Evolutionary conservation across 2,113 vertebrate species (phyloP), one percentile per base, ranked within the genome.

Genomic region (Oryzias woworae): DNA sequence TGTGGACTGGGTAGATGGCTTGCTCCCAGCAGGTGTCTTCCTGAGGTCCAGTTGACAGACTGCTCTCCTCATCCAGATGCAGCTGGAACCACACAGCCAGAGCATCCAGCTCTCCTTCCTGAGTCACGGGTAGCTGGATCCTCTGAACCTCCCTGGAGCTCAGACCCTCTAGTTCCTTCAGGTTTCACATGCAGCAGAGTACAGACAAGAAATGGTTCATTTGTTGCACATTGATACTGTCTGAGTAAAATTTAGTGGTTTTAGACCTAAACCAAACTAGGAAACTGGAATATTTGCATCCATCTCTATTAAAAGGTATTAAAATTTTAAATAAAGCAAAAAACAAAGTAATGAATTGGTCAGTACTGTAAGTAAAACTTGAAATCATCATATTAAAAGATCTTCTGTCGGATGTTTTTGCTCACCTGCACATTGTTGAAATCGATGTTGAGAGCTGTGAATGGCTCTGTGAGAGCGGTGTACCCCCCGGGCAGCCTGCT

Each of bases 11-110:
- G 78, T 96, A 99, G 68, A 99, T 92, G 71, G 97, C 97, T 84
- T 99, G 97, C 54, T 99, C 97, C 97, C 97, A 99, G 78, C 97
- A 99, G 0, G 95, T 97, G 73, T 98, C 94, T 76, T 97, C 96
- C 65, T 90, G 90, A 2, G 97, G 97, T 75, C 92, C 94, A 1
- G 97, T 99, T 22, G 95, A 98, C 0, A 99, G 80, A 80, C 88
- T 85, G 61, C 92, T 92, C 50, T 98, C 94, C 18, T 95, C 91
- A 62, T 99, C 97, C 53, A 99, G 92, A 46, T 96, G 96, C 17
- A 99, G 93, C 24, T 95, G 93, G 92, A 99, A 99, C 97, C 97
- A 99, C 42, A 97, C 90, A 18, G 95, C 92, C 78, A 99, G 1
- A 53, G 96, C 96, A 69, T 99, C 97, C 50, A 98, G 78, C 12